Conservation (phyloP, 2,888 invertebrate species). For the Acanthopleura granulata region DNA sequence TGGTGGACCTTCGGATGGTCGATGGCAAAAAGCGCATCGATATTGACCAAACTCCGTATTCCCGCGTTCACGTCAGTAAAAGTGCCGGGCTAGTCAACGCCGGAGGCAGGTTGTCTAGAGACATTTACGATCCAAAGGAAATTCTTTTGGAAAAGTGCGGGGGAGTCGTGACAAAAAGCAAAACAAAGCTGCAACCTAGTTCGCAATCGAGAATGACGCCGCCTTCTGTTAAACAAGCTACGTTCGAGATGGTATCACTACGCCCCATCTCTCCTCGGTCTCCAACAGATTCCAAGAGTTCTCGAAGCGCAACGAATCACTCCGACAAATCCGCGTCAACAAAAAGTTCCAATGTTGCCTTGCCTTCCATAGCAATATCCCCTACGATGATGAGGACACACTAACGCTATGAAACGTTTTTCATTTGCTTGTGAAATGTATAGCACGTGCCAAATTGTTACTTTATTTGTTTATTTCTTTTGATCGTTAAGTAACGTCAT, state of each 20-base stretch:
- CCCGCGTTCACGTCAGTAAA: neutral
- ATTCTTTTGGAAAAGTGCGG: neutral
- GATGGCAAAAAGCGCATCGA: neutral
- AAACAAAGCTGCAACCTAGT: neutral
- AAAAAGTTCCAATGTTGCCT: slow-evolving; percentile 7
- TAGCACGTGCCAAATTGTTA: no score
- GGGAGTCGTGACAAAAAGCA: neutral
- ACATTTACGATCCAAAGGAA: neutral
- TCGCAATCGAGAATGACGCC: neutral
- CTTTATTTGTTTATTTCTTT: no score
- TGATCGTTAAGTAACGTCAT: no score
- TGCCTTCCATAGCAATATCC: slow-evolving; percentile 9
- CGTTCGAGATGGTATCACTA: neutral
- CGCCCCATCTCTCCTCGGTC: neutral
- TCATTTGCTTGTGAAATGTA: no score
- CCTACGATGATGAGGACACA: slow-evolving; percentile 12
- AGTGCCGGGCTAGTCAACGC: neutral
- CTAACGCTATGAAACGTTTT: neutral
- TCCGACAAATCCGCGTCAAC: slow-evolving; percentile 2
- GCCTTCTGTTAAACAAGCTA: neutral
- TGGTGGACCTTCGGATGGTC: no score
- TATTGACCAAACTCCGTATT: neutral
- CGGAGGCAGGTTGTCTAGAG: neutral
- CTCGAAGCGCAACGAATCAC: slow-evolving; percentile 5
- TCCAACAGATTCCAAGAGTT: neutral